Evolutionary conservation across 1,140 invertebrate genomes (phyloP), one percentile per base, ranked within the genome.

Genomic region (Hypothenemus hampei): DNA sequence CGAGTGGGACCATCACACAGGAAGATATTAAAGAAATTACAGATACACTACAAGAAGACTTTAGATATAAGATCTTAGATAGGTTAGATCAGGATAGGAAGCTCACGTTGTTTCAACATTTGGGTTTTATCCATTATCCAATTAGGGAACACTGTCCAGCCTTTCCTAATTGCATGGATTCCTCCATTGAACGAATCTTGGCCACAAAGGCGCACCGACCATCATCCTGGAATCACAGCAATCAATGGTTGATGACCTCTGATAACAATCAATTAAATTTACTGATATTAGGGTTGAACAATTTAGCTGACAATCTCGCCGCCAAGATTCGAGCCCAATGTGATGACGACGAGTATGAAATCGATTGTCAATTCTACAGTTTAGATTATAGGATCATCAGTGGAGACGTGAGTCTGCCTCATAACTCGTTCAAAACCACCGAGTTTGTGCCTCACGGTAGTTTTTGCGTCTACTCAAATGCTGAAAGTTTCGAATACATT

Each of bases 61-160:
- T 89, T 62, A 86, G 92, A 75, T 97, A 93, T 71, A 93, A 94
- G 76, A 85, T 91, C 65, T 77, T 98, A 65, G 91, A 95, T 71
- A 79, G 91, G 58, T 76, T 97, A 64, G 93, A 97, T 75, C 92
- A 96, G 75, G 94, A 97, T 66, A 75, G 95, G 58, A 92, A 93
- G 67, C 75, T 96, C 51, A 92, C 97, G 81, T 76, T 98, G 19
- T 90, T 96, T 57, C 92, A 95, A 70, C 94, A 97, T 74, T 75
- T 97, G 20, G 93, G 93, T 43, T 98, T 97, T 75, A 87, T 98
- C 37, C 93, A 98, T 73, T 93, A 90, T 74, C 93, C 94, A 10
- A 90, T 93, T 66, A 76, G 88, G 23, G 93, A 97, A 71, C 90
- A 94, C 70, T 98, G 95, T 71, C 92, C 91, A 16, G 88, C 89